Evolutionary conservation across 2,113 vertebrate genomes (phyloP).

Genomic region (Colaptes auratus): DNA sequence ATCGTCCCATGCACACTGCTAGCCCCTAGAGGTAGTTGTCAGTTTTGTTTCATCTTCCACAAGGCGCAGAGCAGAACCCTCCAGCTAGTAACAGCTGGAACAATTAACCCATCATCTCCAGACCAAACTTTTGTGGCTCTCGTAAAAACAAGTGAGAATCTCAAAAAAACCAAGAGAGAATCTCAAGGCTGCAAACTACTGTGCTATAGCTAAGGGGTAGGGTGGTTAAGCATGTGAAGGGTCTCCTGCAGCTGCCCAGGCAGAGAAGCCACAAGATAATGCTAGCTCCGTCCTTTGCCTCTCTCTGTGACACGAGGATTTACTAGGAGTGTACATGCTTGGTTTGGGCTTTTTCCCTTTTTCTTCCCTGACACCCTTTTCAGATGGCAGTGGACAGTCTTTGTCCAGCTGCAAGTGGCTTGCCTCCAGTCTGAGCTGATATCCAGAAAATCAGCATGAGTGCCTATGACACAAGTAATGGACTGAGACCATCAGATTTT

Average conservation of each 20-base stretch:
- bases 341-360: fast-evolving
- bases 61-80: neutral
- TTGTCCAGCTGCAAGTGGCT: neutral
- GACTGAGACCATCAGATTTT: neutral
- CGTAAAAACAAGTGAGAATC: neutral
- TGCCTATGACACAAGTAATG: neutral
- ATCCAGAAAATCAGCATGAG: neutral
- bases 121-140: neutral
- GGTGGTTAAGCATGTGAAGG: neutral
- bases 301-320: neutral
- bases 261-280: neutral
- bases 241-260: neutral
- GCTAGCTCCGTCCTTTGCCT: neutral
- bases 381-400: neutral
- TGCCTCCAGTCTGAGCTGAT: neutral
- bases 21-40: neutral
- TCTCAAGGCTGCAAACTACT: neutral
- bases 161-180: neutral
- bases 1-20: neutral
- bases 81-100: neutral
- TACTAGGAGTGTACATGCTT: fast-evolving
- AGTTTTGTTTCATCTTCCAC: neutral
- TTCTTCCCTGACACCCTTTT: neutral
- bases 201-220: neutral
- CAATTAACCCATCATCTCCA: neutral